Percentiles rank a stretch among this genome's conserved stretches.
phyloP scores from a whole-genome alignment of 2,113 vertebrate genomes.

The Rhinoptilus africanus region DNA sequence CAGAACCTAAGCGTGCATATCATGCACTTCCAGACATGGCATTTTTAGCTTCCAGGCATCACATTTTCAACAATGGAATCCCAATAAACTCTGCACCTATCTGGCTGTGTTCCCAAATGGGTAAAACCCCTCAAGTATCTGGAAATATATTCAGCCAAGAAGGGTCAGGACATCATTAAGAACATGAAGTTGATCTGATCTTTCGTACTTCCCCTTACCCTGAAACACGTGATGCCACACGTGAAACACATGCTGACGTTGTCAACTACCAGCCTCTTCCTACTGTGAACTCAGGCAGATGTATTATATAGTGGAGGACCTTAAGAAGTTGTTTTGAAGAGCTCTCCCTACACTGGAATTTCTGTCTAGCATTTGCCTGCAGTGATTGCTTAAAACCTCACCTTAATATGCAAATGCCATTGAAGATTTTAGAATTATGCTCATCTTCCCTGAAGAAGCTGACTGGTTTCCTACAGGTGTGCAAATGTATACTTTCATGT shows the following conservation, averaged over 20 bases:
- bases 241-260: not conserved
- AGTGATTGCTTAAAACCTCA: not conserved
- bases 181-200: not conserved
- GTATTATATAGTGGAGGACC: not conserved
- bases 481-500: not conserved
- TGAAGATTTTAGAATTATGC: not conserved
- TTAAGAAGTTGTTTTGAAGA: not conserved
- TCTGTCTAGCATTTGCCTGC: not conserved
- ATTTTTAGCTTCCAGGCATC: slow-evolving; percentile 16
- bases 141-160: not conserved
- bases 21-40: not conserved
- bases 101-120: not conserved
- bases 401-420: not conserved
- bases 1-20: not conserved
- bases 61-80: not conserved
- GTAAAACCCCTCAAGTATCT: not conserved
- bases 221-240: not conserved
- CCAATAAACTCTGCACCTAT: not conserved
- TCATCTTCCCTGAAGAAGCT: not conserved
- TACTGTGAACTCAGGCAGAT: not conserved
- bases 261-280: not conserved
- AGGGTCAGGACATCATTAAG: not conserved
- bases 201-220: not conserved
- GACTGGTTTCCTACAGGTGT: not conserved
- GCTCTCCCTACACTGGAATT: not conserved